phyloP scores from a whole-genome alignment of 2,113 vertebrate genomes.

The Xiphorhynchus elegans region DNA sequence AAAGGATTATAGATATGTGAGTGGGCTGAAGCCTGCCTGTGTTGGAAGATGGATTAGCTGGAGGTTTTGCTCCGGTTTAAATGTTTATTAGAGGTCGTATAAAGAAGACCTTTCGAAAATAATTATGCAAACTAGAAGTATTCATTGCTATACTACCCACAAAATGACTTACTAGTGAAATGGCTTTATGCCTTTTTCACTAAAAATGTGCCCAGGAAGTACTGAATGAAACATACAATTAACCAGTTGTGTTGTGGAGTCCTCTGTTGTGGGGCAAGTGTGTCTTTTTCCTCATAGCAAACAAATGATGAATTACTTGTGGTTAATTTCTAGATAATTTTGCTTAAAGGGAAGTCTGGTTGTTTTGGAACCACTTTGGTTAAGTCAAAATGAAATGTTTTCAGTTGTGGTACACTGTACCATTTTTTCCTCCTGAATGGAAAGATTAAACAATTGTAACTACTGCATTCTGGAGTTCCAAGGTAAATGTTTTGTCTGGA shows the following conservation, averaged over 20 bases:
- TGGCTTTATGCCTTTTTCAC: neutral
- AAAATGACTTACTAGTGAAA: neutral
- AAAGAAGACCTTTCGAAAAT: neutral
- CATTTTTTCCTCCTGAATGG: neutral
- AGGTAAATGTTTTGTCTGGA: neutral
- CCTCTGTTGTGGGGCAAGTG: neutral
- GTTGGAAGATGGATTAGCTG: neutral
- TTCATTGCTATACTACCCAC: neutral
- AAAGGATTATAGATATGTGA: neutral
- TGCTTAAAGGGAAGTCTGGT: neutral
- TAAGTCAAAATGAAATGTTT: neutral
- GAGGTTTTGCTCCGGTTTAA: neutral
- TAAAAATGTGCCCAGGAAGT: neutral
- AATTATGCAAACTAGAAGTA: neutral
- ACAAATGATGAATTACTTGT: neutral
- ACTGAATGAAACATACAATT: neutral
- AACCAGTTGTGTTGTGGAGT: neutral
- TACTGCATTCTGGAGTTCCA: neutral
- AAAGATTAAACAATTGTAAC: neutral
- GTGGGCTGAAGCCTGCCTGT: neutral
- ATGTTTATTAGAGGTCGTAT: neutral
- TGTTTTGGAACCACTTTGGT: neutral
- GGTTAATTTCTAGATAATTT: conserved; percentile 1
- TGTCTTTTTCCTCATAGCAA: neutral
- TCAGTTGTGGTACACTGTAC: neutral